phyloP scores from a whole-genome alignment of 2,888 invertebrate species.

The Habrosyne pyritoides region DNA sequence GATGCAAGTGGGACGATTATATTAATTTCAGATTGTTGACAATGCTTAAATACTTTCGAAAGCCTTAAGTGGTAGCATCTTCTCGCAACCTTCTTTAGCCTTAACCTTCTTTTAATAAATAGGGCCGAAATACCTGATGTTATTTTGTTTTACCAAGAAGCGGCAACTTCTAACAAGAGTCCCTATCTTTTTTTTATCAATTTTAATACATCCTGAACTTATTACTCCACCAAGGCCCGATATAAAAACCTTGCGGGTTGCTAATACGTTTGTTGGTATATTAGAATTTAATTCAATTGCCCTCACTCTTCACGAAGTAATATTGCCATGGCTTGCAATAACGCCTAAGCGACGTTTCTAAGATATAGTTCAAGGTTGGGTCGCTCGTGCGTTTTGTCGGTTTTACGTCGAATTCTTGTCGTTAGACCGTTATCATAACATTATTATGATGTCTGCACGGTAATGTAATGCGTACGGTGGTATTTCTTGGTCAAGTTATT shows the following conservation, averaged over 20 bases:
- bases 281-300: slow-evolving; percentile 7
- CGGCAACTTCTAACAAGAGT: too few relatives aligned
- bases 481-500: slow-evolving; percentile 9
- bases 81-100: too few relatives aligned
- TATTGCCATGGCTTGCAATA: background rate
- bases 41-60: too few relatives aligned
- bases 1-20: slow-evolving; percentile 20
- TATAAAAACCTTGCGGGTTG: background rate
- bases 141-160: too few relatives aligned
- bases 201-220: background rate
- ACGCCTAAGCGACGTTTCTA: background rate
- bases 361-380: slow-evolving; percentile 30
- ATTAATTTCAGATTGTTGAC: slow-evolving; percentile 18
- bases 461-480: slow-evolving; percentile 5
- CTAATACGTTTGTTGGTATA: background rate
- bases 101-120: too few relatives aligned
- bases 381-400: slow-evolving; percentile 17
- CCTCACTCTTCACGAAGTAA: slow-evolving; percentile 1
- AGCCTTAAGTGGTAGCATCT: too few relatives aligned
- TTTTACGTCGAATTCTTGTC: slow-evolving; percentile 7
- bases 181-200: too few relatives aligned
- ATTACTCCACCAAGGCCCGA: background rate
- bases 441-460: slow-evolving; percentile 9
- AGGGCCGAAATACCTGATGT: too few relatives aligned
- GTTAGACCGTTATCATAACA: slow-evolving; percentile 8